A percentile compares a stretch with the other conserved stretches of the same genome.
These are phyloP conservation scores for Platysternon megacephalum DNA, from an alignment of 2,113 vertebrate genomes.

Conservation along the genomic window DNA sequence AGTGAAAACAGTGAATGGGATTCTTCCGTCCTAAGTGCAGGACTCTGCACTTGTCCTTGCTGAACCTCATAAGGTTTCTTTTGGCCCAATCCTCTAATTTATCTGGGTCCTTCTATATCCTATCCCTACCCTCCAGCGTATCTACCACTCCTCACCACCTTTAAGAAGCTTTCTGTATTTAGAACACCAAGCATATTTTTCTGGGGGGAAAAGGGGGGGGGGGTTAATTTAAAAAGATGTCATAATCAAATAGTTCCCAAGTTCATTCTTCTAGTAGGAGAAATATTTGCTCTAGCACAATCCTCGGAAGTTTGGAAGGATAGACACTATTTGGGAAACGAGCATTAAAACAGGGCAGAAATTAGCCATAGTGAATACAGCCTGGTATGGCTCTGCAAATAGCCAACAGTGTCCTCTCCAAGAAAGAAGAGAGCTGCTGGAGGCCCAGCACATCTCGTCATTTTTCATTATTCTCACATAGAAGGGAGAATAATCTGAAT, in stretches of 20 bases:
- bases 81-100: too few species aligned
- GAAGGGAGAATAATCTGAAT: not conserved
- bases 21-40: too few species aligned
- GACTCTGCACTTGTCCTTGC: too few species aligned
- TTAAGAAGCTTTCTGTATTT: rapidly evolving
- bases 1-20: too few species aligned
- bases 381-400: not conserved
- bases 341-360: not conserved
- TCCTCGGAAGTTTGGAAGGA: not conserved
- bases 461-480: not conserved
- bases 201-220: too few species aligned
- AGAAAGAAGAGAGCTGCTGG: not conserved
- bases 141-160: too few species aligned
- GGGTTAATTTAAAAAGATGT: not conserved
- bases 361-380: not conserved
- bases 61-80: too few species aligned
- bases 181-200: not conserved
- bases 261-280: not conserved
- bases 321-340: not conserved
- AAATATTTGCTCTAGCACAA: rapidly evolving
- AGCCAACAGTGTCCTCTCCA: not conserved
- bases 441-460: not conserved
- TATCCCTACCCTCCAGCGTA: too few species aligned
- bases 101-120: too few species aligned
- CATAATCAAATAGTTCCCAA: rapidly evolving